Base-by-base conservation (phyloP, 2,113 vertebrate genomes). In the Platanista minor region DNA sequence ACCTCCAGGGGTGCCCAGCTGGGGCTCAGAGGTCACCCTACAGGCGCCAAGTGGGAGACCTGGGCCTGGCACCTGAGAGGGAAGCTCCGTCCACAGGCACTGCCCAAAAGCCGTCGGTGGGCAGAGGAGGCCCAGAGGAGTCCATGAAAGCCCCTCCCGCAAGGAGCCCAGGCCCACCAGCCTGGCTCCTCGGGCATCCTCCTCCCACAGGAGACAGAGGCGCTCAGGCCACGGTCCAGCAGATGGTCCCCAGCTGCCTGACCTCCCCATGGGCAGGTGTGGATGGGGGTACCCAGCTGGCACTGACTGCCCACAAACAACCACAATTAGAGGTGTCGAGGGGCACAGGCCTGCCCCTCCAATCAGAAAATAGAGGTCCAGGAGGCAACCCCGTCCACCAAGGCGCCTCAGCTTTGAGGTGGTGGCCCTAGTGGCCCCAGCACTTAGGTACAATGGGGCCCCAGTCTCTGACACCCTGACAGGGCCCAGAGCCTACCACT, bases 131-230 rank as follows among this genome's bases (percentile, higher is more conserved):
- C 33, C 67, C 31, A 66, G 67, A 87, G 36, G 18, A 43, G 39
- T 52, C 49, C 14, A 36, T 17, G 39, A 33, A 74, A 57, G 52
- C 17, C 8, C 2, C 36, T 57, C 36, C 62, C 27, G 15, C n/a
- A 0, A 15, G 10, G n/a, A 67, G 66, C 46, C 25, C 10, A 54
- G 75, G n/a, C 27, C 8, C 29, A 21, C 18, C 31, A 4, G 31
- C 39, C 41, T 3, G 0, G 86, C 25, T 72, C 49, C 17, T 41
- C 4, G 0, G 36, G 29, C 11, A 7, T 66, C 36, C 46, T 78
- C 64, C 31, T 78, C 64, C 31, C 31, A 15, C 5, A 6, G 31
- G 8, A 43, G 8, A 1, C 0, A 2, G 8, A 0, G 20, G 49
- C 0, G 0, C 31, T 46, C 21, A 5, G 31, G 39, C 72, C 46